A percentile compares a stretch with the other conserved stretches of the same genome.
phyloP scores from a whole-genome alignment of 1,140 invertebrate species.

The Kradibia gibbosae region DNA sequence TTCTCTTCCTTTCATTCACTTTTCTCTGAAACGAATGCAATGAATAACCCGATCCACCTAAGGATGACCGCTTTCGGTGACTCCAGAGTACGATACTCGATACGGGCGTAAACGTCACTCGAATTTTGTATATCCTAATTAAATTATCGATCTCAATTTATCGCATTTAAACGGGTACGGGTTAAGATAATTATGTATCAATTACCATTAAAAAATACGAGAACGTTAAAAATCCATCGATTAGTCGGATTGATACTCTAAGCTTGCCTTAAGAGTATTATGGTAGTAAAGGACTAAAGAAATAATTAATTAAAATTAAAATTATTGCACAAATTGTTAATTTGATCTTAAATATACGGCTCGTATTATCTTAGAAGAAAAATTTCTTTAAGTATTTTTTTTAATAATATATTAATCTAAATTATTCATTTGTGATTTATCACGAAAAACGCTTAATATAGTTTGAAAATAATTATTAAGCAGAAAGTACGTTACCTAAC shows the following conservation, averaged over 20 bases:
- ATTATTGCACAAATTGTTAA: conserved; percentile 30
- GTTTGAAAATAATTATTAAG: background rate
- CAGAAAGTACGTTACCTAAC: background rate
- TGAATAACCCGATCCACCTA: background rate
- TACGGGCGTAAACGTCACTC: too few relatives aligned
- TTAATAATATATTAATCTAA: background rate
- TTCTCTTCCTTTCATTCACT: too few relatives aligned
- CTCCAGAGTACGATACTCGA: background rate
- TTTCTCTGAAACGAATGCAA: too few relatives aligned
- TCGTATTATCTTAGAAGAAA: background rate
- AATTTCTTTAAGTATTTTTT: background rate
- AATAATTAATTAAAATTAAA: conserved; percentile 19
- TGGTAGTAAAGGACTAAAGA: conserved; percentile 7
- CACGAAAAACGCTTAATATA: background rate
- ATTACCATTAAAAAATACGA: background rate
- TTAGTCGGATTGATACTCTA: background rate
- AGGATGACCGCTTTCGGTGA: background rate
- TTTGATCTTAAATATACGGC: background rate
- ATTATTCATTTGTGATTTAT: background rate
- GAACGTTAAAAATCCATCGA: conserved; percentile 34
- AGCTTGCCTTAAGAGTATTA: conserved; percentile 19
- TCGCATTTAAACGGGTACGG: background rate
- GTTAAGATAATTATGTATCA: background rate
- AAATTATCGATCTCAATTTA: background rate
- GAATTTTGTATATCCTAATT: too few relatives aligned